Evolutionary conservation across 2,888 invertebrate genomes (phyloP).

Genomic region (Oxyteleia sp.): DNA sequence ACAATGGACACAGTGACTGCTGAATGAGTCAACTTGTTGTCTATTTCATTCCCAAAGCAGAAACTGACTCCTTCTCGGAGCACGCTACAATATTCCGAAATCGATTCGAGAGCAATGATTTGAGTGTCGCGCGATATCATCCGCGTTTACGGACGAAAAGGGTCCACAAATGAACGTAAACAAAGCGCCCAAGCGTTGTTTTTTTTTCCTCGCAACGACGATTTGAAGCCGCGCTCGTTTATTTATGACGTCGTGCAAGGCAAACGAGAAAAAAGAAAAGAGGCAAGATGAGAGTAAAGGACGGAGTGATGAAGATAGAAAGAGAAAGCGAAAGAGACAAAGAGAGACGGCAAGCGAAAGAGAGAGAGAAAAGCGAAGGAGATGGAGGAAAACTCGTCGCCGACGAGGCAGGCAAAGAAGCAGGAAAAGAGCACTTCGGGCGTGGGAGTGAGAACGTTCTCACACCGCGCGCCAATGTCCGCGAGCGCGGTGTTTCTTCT

Average conservation of each 20-base stretch:
- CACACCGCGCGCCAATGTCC: constrained; percentile 82
- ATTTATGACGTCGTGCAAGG: constrained; percentile 45
- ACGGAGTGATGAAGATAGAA: too few relatives aligned
- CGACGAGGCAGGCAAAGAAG: constrained; percentile 56
- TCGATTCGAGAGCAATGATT: neutral
- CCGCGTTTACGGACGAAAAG: too few relatives aligned
- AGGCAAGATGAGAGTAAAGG: constrained; percentile 26
- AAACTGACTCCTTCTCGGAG: too few relatives aligned
- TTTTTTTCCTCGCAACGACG: neutral
- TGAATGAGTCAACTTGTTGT: too few relatives aligned
- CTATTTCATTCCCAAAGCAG: too few relatives aligned
- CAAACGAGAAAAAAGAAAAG: constrained; percentile 56
- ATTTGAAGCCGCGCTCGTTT: constrained; percentile 37
- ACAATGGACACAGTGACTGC: too few relatives aligned
- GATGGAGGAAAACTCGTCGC: constrained; percentile 59
- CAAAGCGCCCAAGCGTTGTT: too few relatives aligned
- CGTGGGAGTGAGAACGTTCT: constrained; percentile 88
- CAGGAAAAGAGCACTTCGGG: constrained; percentile 85
- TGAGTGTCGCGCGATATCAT: neutral
- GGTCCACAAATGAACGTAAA: too few relatives aligned
- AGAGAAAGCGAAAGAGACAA: too few relatives aligned
- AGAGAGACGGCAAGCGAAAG: constrained; percentile 59
- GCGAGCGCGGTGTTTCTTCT: constrained; percentile 50
- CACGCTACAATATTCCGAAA: too few relatives aligned
- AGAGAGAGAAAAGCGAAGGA: constrained; percentile 67